Conservation (phyloP, 2,888 invertebrate species). For the Harpagoxenus sublaevis region DNA sequence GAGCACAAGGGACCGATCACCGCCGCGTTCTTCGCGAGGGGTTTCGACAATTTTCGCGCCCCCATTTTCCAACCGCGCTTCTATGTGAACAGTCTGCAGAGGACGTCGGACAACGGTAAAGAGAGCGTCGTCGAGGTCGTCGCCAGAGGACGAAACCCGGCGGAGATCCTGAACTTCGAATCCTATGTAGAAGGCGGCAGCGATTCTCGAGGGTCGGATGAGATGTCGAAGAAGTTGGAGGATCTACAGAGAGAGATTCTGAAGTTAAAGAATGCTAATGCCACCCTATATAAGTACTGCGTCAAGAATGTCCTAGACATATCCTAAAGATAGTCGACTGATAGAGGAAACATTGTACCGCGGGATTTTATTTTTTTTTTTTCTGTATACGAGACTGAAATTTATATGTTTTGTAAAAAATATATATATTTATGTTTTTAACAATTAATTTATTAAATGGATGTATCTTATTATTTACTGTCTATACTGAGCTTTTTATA, state of each 20-base stretch:
- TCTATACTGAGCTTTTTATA: background rate
- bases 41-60: constrained; percentile 88
- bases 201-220: background rate
- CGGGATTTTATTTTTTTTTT: background rate
- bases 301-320: constrained; percentile 51
- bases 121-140: constrained; percentile 83
- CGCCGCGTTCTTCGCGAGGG: constrained; percentile 90
- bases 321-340: background rate
- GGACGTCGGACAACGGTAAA: constrained; percentile 88
- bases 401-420: constrained; percentile 1
- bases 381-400: background rate
- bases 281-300: constrained; percentile 73
- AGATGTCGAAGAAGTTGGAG: constrained; percentile 54
- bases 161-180: constrained; percentile 70
- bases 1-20: constrained; percentile 92
- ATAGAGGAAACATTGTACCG: background rate
- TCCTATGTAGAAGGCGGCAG: constrained; percentile 58
- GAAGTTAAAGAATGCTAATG: constrained; percentile 77
- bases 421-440: background rate
- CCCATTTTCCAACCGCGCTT: constrained; percentile 88
- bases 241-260: constrained; percentile 75
- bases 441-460: background rate
- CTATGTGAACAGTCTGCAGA: constrained; percentile 89
- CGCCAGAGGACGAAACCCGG: constrained; percentile 50
- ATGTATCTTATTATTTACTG: background rate